Evolutionary conservation across 1,140 invertebrate species (phyloP).

Genomic region (Drosophila jambulina): DNA sequence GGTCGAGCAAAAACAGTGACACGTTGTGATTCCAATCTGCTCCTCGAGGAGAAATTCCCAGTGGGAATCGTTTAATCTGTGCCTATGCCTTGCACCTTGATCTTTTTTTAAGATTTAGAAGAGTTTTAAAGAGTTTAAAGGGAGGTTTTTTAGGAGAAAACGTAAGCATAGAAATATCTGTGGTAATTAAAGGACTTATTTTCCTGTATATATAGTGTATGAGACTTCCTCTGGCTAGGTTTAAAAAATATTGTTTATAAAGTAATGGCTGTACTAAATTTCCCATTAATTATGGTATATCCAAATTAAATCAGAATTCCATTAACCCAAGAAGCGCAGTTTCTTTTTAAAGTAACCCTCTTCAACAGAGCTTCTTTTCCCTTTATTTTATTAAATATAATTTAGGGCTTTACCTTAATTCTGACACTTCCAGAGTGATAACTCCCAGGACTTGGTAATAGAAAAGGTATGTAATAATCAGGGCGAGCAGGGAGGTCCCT

Average conservation of each 20-base stretch:
- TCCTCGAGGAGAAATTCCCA: background rate
- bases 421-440: conserved; percentile 4
- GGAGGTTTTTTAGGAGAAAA: too few species aligned
- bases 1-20: conserved; percentile 37
- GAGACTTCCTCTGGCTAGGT: too few species aligned
- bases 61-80: conserved; percentile 8
- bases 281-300: too few species aligned
- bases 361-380: background rate
- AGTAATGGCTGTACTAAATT: too few species aligned
- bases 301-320: background rate
- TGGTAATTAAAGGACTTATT: background rate
- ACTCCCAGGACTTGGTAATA: conserved; percentile 15
- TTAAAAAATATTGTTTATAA: too few species aligned
- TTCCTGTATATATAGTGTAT: background rate
- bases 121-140: background rate
- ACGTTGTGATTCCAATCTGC: conserved; percentile 32
- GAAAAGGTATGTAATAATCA: conserved; percentile 18
- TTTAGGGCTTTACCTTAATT: background rate
- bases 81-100: background rate
- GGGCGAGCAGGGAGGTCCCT: background rate
- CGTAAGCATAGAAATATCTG: background rate
- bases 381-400: background rate
- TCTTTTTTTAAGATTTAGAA: background rate
- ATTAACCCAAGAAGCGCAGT: background rate
- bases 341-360: background rate